Base-by-base conservation (phyloP, 2,888 invertebrate genomes). In the Cantharis rustica region DNA sequence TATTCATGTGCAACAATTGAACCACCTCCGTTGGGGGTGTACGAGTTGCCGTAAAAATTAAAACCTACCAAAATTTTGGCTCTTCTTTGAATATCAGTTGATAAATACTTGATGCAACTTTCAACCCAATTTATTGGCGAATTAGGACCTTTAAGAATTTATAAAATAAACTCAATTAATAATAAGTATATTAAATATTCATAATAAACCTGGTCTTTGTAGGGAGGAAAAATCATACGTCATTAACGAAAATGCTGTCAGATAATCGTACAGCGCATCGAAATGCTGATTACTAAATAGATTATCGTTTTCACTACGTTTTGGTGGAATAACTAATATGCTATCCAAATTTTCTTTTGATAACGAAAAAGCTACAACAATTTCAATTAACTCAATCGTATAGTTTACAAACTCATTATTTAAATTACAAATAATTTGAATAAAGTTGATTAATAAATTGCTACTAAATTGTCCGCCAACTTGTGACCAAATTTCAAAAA, bases 41-140 rank as follows among this genome's bases (percentile, higher is more conserved):
- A 98, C 81, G 95, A 95, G 86, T 96, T 95, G 1, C 98, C 98
- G 88, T 98, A 98, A 89, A 98, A 97, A 87, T 98, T 98, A 7
- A 98, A 87, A 0, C 98, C 98, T 80, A 97, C 89, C 13, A 98
- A 89, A 78, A 98, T 94, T 89, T 98, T 96, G 4, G 90, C 88
- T 64, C 95, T 90, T 83, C 93, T 93, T 3, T 90, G 88, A 68
- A 89, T 87, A 75, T 90, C 89, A 5, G 95, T 94, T 15, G 93
- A 92, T 73, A 98, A 89, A 73, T 91, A 90, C 84, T 94, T 93
- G 5, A 98, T 90, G 84, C 96, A 95, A 69, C 93, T 89, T 80
- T 91, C 90, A 74, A 96, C 90, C 98, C 98, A 98, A 79, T 92
- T 89, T 0, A 96, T 82, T 0, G 98, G 98, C 75, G 97, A 95